Base-by-base conservation (phyloP, 2,888 invertebrate species). In the Aromia moschata region DNA sequence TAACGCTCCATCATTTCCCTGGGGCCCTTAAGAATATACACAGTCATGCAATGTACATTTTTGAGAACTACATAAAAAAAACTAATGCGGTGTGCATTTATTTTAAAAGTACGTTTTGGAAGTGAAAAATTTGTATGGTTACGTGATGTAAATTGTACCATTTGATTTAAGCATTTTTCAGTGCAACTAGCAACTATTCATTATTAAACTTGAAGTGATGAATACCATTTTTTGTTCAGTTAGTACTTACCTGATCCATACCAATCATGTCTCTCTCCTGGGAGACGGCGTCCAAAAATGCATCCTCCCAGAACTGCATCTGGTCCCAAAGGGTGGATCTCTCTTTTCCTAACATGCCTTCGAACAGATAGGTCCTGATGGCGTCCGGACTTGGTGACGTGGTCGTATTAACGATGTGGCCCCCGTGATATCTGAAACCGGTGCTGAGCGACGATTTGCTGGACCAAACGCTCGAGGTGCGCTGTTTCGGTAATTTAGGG, bases 301-400 rank as follows among this genome's bases (percentile, higher is more conserved):
- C 93, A 79, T 99, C 98, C 79, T 99, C 99, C 99, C 99, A 99
- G 82, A 99, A 99, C 77, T 96, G 96, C 93, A 96, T 95, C 84
- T 98, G 96, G 81, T 98, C 98, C 98, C 98, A 99, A 20, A 99
- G 82, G 55, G 88, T 87, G 1, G 93, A 91, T 67, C 96, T 82
- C 65, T 94, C 94, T 80, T 94, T 94, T 74, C 89, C 88, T 66
- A 89, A 80, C 51, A 89, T 82, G 74, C 96, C 95, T 82, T 98
- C 96, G 78, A 94, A 98, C 5, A 98, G 83, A 77, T 98, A 98
- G 0, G 93, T 94, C 64, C 96, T 85, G 0, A 92, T 89, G 16
- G 91, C 89, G 68, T 96, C 96, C 0, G 96, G 95, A 54, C 94
- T 96, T 0, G 93, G 92, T n/a, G 93, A 89, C 0, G 92, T 89